phyloP scores from a whole-genome alignment of 2,888 invertebrate species.

The Polydrusus tereticollis region DNA sequence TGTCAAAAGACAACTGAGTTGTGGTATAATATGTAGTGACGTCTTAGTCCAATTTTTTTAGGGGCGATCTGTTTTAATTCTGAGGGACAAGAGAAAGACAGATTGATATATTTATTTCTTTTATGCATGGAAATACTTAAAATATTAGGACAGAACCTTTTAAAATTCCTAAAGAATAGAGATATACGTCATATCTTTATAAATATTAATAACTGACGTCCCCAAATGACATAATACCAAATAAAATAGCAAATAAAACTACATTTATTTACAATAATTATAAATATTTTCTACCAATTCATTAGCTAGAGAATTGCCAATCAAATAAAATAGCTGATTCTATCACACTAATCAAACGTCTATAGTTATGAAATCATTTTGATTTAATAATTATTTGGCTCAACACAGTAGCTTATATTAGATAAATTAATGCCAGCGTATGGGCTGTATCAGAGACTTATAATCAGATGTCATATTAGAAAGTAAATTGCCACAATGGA shows the following conservation, averaged over 20 bases:
- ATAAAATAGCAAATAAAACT: background rate
- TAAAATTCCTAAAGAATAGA: too few relatives aligned
- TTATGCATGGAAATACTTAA: too few relatives aligned
- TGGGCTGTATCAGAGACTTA: conserved; percentile 5
- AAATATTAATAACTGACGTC: too few relatives aligned
- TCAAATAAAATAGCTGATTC: background rate
- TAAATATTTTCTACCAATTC: background rate
- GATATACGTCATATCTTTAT: too few relatives aligned
- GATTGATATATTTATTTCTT: too few relatives aligned
- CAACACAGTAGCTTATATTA: conserved; percentile 10
- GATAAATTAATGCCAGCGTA: conserved; percentile 20
- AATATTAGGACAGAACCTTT: too few relatives aligned
- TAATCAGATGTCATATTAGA: conserved; percentile 32
- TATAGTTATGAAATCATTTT: background rate
- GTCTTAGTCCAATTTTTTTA: too few relatives aligned
- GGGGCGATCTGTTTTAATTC: too few relatives aligned
- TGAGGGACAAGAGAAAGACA: too few relatives aligned
- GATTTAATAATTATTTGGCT: conserved; percentile 10
- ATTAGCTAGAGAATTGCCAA: background rate
- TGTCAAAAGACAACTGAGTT: too few relatives aligned
- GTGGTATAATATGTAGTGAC: too few relatives aligned
- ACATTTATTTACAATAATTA: background rate
- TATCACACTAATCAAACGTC: conserved; percentile 16
- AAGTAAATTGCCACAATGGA: conserved; percentile 20
- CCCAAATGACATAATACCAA: too few relatives aligned